Evolutionary conservation across 2,888 invertebrate genomes (phyloP), one percentile per base, ranked within the genome.

Genomic region (Pyrgus malvae): DNA sequence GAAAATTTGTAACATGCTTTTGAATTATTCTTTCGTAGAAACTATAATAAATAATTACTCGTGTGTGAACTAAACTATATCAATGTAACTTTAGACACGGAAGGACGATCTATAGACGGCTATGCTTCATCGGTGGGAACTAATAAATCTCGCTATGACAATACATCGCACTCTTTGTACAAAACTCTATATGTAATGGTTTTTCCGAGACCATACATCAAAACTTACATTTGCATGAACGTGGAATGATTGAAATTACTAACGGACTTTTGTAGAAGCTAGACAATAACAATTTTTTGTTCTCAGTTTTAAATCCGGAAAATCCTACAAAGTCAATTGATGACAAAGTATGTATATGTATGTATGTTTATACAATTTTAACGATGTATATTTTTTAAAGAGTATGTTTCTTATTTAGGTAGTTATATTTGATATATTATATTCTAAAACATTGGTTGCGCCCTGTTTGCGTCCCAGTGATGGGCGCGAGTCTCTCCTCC

Each of bases 141-240:
- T 46, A 73, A 84, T 83, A 83, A 83, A 85, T 83, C 83, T 78
- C 60, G 54, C 59, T 68, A 64, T 74, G 80, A 81, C 83, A 85
- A 77, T 33, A 42, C 50, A 27, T 21, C 8, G 37, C 27, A 16
- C 27, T 37, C 37, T 51, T 44, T 45, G 37, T 51, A 21, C 12
- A 19, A 51, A 51, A 51, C 27, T 38, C 17, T 35, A 16, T 11
- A 31, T 45, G 45, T 37, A 37, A 48, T 48, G 51, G 44, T 53
- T 53, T 53, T 53, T 38, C 51, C 51, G 14, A 38, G 19, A 19
- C 12, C 4, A 41, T 49, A 29, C 25, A 35, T 53, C 45, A 53
- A 51, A 51, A 37, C 44, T 7, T 25, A 23, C 33, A 44, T 53
- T 53, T 53, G 38, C 51, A 53, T 53, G 25, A 57, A 35, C 53